Percentiles rank a stretch among this genome's conserved stretches.
Evolutionary conservation across 92 coral and sea anemone genomes (phyloP).

Genomic region (Epizoanthus stellaris): DNA sequence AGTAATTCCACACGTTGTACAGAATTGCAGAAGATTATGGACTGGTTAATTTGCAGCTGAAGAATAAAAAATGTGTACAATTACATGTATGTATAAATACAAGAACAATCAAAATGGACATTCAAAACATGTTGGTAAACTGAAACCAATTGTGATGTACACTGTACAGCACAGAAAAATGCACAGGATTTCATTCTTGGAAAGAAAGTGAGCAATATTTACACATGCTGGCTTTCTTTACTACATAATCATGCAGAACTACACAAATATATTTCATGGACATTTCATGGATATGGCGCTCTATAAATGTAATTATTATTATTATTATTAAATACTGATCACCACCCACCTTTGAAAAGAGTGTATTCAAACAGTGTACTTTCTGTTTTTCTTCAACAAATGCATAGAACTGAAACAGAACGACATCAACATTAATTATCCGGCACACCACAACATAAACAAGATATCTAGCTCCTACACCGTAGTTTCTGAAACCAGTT

Average conservation of each 20-base stretch:
- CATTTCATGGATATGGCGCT: too few relatives aligned
- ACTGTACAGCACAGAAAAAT: too few relatives aligned
- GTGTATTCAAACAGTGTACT: conserved; percentile 95
- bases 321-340: too few relatives aligned
- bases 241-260: background rate
- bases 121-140: too few relatives aligned
- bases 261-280: too few relatives aligned
- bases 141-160: background rate
- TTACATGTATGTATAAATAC: background rate
- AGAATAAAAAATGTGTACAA: conserved; percentile 10
- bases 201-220: background rate
- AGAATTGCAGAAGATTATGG: conserved; percentile 98
- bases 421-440: background rate
- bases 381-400: conserved; percentile 94
- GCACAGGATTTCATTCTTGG: background rate
- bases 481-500: background rate
- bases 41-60: conserved; percentile 97
- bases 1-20: conserved; percentile 95
- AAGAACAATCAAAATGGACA: background rate
- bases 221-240: too few relatives aligned
- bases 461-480: background rate
- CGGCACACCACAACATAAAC: background rate
- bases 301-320: too few relatives aligned
- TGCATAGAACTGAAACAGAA: conserved; percentile 86
- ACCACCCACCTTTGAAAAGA: conserved; percentile 88